phyloP scores from a whole-genome alignment of 2,888 invertebrate species.

The Mythimna albipuncta region DNA sequence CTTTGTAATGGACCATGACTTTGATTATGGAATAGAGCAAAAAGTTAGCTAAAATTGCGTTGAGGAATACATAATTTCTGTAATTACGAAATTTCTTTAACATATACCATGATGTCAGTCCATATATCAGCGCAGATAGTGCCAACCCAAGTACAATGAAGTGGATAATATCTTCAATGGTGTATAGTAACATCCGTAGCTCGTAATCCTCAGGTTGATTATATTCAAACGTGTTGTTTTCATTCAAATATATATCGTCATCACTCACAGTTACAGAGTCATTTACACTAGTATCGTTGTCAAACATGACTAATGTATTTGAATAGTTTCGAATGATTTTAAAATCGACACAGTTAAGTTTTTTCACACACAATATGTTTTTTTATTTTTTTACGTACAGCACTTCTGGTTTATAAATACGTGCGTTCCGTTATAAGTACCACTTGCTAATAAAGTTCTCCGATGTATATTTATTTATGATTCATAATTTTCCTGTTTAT shows the following conservation, averaged over 20 bases:
- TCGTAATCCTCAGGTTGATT: neutral
- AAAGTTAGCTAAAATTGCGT: slow-evolving; percentile 17
- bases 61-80: slow-evolving; percentile 8
- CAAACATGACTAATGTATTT: neutral
- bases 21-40: slow-evolving; percentile 12
- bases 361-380: neutral
- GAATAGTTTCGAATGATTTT: neutral
- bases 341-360: neutral
- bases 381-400: neutral
- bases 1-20: slow-evolving; percentile 4
- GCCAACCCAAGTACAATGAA: slow-evolving; percentile 10
- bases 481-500: neutral
- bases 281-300: neutral
- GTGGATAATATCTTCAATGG: slow-evolving; percentile 16
- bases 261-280: slow-evolving; percentile 10
- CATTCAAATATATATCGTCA: neutral
- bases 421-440: neutral
- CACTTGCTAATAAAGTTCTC: neutral
- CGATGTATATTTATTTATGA: neutral
- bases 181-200: neutral
- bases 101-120: neutral
- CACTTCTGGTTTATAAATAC: neutral
- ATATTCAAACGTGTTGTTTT: neutral
- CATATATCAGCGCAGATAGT: slow-evolving; percentile 7
- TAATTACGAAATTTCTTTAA: slow-evolving; percentile 13